phyloP scores from a whole-genome alignment of 2,797 vertebrate species.

The Acrossocheilus fasciatus region DNA sequence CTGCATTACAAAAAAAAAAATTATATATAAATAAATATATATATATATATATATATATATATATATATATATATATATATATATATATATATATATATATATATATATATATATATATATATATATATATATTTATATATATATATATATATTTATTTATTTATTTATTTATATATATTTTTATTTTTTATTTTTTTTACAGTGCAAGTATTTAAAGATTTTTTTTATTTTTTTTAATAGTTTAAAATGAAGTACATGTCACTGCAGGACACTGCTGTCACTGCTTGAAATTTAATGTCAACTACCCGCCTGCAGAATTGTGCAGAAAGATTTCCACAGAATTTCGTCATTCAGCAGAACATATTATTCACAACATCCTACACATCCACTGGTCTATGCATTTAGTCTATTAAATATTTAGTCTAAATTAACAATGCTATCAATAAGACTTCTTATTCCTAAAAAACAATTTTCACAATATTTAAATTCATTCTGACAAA shows the following conservation, averaged over 20 bases:
- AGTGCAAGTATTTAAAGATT: background rate
- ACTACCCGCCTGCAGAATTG: background rate
- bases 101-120: too few species aligned
- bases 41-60: too few species aligned
- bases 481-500: background rate
- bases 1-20: too few species aligned
- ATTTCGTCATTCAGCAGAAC: slow-evolving; percentile 39
- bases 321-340: slow-evolving; percentile 14
- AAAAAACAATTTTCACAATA: background rate
- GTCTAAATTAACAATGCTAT: background rate
- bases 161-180: too few species aligned
- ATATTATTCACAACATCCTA: background rate
- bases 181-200: background rate
- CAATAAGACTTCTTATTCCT: background rate
- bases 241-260: background rate
- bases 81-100: too few species aligned
- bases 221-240: background rate
- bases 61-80: too few species aligned
- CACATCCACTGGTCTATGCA: background rate
- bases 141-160: too few species aligned
- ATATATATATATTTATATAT: too few species aligned
- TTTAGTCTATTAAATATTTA: slow-evolving; percentile 3
- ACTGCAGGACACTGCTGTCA: slow-evolving; percentile 23
- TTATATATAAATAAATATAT: too few species aligned
- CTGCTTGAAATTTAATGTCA: slow-evolving; percentile 31